Conservation (phyloP, 2,888 invertebrate genomes). For the Rotaria magnacalcarata region DNA sequence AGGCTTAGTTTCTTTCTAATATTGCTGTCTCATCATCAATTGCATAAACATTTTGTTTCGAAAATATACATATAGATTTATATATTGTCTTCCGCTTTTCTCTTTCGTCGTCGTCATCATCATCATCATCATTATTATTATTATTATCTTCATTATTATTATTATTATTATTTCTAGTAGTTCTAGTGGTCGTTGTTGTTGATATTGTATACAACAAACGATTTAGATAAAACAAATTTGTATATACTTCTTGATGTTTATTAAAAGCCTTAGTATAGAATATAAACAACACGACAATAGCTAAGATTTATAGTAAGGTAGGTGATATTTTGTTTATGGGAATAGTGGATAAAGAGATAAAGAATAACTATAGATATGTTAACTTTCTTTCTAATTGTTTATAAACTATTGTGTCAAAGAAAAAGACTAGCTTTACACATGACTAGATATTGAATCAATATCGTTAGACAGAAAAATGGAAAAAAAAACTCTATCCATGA, state of each 20-base stretch:
- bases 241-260: background rate
- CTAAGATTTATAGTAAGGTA: background rate
- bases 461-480: too few relatives aligned
- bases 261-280: background rate
- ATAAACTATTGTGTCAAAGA: too few relatives aligned
- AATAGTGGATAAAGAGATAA: background rate
- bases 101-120: background rate
- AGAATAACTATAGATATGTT: background rate
- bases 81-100: slow-evolving; percentile 23
- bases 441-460: too few relatives aligned
- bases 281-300: background rate
- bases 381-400: background rate
- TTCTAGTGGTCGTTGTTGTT: background rate
- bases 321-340: background rate
- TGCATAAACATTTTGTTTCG: slow-evolving; percentile 18
- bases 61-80: slow-evolving; percentile 12
- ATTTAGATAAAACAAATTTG: slow-evolving; percentile 2
- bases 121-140: background rate
- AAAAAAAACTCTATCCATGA: background rate
- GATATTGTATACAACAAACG: slow-evolving; percentile 27
- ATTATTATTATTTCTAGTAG: background rate
- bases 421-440: too few relatives aligned
- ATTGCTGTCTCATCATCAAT: slow-evolving; percentile 7
- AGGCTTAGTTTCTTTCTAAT: slow-evolving; percentile 10
- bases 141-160: background rate